Conservation (phyloP, 2,888 invertebrate species). For the Macrosoma leucophasiata region DNA sequence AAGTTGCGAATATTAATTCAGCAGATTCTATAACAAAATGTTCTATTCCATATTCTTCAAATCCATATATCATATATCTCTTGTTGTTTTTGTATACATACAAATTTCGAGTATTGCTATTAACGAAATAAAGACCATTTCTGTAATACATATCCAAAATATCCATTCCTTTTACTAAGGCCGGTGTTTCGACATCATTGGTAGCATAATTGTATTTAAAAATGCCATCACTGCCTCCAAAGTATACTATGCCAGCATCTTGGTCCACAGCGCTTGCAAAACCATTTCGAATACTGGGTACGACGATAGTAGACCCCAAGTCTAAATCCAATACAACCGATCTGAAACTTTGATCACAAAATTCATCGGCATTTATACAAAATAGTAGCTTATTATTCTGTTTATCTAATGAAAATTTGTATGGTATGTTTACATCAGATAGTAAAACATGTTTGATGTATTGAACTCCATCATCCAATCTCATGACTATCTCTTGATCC, state of each 20-base stretch:
- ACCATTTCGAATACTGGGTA: conserved; percentile 48
- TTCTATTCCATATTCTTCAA: conserved; percentile 38
- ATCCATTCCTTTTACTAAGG: conserved; percentile 37
- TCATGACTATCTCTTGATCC: conserved; percentile 13
- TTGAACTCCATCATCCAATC: conserved; percentile 29
- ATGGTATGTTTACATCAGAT: conserved; percentile 48
- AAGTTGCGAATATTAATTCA: conserved; percentile 41
- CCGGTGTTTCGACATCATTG: conserved; percentile 33
- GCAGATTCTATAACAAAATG: conserved; percentile 40
- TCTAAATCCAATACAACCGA: conserved; percentile 42
- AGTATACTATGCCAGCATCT: conserved; percentile 36
- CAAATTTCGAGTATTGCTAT: conserved; percentile 42
- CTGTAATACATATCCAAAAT: conserved; percentile 48
- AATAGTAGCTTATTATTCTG: conserved; percentile 40
- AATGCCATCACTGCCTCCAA: conserved; percentile 54
- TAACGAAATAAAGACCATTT: conserved; percentile 43
- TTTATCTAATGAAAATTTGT: conserved; percentile 44
- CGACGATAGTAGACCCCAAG: conserved; percentile 32
- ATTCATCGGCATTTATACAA: conserved; percentile 53
- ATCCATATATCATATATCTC: conserved; percentile 27
- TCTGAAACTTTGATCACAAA: conserved; percentile 52
- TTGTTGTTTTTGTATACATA: conserved; percentile 31
- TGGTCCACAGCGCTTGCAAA: conserved; percentile 52
- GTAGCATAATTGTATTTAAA: conserved; percentile 40
- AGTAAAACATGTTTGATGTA: conserved; percentile 39